Evolutionary conservation across 2,888 invertebrate genomes (phyloP).

Genomic region (Calameuta pallipes): DNA sequence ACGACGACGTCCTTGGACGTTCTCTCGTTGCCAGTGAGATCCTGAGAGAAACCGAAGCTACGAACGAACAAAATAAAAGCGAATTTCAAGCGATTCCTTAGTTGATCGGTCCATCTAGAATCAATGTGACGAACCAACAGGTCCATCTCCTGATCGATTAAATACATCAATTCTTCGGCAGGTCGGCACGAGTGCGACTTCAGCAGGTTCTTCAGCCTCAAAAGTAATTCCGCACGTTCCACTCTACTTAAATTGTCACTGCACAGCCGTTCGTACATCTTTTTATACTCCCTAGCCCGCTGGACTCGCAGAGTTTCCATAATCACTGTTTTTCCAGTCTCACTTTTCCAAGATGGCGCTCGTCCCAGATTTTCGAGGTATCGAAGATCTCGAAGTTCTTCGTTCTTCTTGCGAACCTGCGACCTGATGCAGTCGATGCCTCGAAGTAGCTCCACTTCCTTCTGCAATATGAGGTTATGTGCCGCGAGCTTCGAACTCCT

Average conservation of each 20-base stretch:
- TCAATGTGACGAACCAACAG: conserved; percentile 75
- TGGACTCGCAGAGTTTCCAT: conserved; percentile 85
- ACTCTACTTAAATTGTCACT: conserved; percentile 71
- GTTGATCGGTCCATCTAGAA: conserved; percentile 71
- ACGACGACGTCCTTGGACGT: too few relatives aligned
- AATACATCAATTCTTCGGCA: conserved; percentile 71
- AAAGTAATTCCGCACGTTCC: conserved; percentile 76
- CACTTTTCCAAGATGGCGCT: conserved; percentile 72
- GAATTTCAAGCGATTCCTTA: conserved; percentile 68
- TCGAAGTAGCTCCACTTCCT: conserved; percentile 77
- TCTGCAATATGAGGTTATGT: conserved; percentile 77
- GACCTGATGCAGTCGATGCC: conserved; percentile 77
- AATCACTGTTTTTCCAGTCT: conserved; percentile 69
- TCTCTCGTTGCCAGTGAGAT: not conserved
- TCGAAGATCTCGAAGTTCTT: conserved; percentile 63
- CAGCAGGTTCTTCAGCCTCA: conserved; percentile 77
- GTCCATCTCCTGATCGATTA: conserved; percentile 80
- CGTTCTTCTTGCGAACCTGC: conserved; percentile 72
- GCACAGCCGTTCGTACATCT: conserved; percentile 77
- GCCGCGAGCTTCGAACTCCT: conserved; percentile 69
- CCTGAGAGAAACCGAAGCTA: not conserved
- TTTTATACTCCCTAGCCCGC: conserved; percentile 78
- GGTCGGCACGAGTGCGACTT: conserved; percentile 71
- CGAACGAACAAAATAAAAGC: conserved; percentile 37
- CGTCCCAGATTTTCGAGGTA: conserved; percentile 68